Conservation (phyloP, 1,140 invertebrate species). For the Samia ricini region DNA sequence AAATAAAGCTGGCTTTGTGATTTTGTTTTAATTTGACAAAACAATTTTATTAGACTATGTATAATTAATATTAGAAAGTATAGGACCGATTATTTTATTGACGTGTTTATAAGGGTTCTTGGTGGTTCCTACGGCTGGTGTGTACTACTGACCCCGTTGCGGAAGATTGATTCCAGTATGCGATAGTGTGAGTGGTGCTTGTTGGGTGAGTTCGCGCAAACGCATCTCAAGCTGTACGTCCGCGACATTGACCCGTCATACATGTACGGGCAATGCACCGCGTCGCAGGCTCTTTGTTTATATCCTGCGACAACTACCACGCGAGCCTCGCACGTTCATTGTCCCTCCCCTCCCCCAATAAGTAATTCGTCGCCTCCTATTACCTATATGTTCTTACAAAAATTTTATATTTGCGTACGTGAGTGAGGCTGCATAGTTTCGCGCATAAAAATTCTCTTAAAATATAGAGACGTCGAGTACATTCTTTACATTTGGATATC, state of each 20-base stretch:
- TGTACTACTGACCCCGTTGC: conserved; percentile 58
- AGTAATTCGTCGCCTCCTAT: conserved; percentile 21
- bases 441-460: not conserved
- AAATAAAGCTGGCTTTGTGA: not conserved
- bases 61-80: not conserved
- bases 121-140: conserved; percentile 19
- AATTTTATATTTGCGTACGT: not conserved
- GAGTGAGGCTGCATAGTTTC: not conserved
- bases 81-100: not conserved
- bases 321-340: conserved; percentile 29
- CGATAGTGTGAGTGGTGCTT: conserved; percentile 37
- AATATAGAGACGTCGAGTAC: not conserved
- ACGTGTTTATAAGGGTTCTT: not conserved
- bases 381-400: not conserved
- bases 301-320: conserved; percentile 47
- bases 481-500: not conserved
- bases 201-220: conserved; percentile 54
- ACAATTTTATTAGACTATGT: too few species aligned
- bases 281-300: conserved; percentile 74
- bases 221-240: conserved; percentile 57
- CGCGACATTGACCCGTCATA: conserved; percentile 72
- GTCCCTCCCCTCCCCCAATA: conserved; percentile 22
- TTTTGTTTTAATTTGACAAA: too few species aligned
- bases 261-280: conserved; percentile 71
- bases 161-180: conserved; percentile 45